phyloP scores from a whole-genome alignment of 2,113 vertebrate species.

The Microtus pennsylvanicus region DNA sequence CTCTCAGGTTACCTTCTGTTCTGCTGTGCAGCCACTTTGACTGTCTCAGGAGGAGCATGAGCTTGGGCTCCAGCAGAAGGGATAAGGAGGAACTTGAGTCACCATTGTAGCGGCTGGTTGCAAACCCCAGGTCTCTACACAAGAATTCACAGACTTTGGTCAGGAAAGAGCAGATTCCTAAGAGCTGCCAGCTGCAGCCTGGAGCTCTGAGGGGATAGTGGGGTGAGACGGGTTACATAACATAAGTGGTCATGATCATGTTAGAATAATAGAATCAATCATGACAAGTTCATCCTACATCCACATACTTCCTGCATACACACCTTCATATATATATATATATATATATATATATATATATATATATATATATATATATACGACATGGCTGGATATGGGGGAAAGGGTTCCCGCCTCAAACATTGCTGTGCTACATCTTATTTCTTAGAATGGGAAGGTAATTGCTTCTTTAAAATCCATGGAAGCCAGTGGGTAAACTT shows the following conservation, averaged over 20 bases:
- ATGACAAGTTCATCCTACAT: no score
- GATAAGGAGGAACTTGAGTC: neutral
- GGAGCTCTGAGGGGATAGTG: neutral
- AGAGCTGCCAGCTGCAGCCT: neutral
- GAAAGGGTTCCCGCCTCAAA: neutral
- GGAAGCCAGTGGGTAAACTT: neutral
- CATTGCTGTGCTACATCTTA: neutral
- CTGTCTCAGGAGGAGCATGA: neutral
- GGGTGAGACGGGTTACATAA: neutral
- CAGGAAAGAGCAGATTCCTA: neutral
- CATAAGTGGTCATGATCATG: neutral
- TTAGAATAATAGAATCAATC: neutral
- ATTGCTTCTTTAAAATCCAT: conserved; percentile 36
- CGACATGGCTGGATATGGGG: no score
- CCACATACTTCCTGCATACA: no score
- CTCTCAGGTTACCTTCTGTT: neutral
- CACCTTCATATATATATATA: no score
- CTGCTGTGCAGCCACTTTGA: neutral
- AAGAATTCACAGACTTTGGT: neutral
- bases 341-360: no score
- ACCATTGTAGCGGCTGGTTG: neutral
- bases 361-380: neutral
- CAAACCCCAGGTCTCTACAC: neutral
- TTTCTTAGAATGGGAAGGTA: conserved; percentile 41
- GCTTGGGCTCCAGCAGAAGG: neutral